A percentile compares a stretch with the other conserved stretches of the same genome.
Evolutionary conservation across 2,888 invertebrate genomes (phyloP).

Genomic region (Coecobrya sp.): DNA sequence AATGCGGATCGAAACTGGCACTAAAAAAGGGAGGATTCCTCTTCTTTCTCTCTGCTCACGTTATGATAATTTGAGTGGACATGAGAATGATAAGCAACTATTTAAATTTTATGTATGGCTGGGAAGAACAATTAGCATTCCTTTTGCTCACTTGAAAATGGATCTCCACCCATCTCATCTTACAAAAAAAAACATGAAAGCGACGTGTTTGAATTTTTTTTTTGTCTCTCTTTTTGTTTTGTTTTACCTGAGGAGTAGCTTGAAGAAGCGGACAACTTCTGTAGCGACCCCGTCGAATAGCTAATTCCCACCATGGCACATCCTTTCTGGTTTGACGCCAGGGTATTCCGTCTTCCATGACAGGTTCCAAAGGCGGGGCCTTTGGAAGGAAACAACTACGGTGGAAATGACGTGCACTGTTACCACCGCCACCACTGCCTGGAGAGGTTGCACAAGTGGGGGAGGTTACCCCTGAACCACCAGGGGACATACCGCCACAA

Average conservation of each 20-base stretch:
- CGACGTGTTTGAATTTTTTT: not conserved
- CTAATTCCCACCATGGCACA: conserved; percentile 96
- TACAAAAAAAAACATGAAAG: not conserved
- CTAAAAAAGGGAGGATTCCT: conserved; percentile 35
- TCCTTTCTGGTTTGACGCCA: conserved; percentile 90
- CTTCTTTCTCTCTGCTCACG: not conserved
- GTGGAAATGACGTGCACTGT: conserved; percentile 83
- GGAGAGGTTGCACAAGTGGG: not conserved
- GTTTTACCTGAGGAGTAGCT: conserved; percentile 88
- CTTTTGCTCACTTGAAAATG: not conserved
- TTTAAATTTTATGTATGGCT: not conserved
- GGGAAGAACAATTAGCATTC: conserved; percentile 16
- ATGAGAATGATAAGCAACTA: not conserved
- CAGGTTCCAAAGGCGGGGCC: conserved; percentile 85
- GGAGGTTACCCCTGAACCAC: too few species aligned
- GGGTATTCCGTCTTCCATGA: conserved; percentile 87
- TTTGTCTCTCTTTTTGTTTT: not conserved
- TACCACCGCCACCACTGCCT: conserved; percentile 54
- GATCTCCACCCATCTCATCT: not conserved
- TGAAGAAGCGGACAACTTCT: conserved; percentile 94
- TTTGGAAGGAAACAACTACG: conserved; percentile 86
- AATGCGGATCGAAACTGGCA: not conserved
- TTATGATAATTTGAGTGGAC: not conserved
- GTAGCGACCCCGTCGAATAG: conserved; percentile 92
- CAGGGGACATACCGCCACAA: conserved; percentile 9